phyloP scores from a whole-genome alignment of 2,888 invertebrate species.

The Parnassius smintheus region DNA sequence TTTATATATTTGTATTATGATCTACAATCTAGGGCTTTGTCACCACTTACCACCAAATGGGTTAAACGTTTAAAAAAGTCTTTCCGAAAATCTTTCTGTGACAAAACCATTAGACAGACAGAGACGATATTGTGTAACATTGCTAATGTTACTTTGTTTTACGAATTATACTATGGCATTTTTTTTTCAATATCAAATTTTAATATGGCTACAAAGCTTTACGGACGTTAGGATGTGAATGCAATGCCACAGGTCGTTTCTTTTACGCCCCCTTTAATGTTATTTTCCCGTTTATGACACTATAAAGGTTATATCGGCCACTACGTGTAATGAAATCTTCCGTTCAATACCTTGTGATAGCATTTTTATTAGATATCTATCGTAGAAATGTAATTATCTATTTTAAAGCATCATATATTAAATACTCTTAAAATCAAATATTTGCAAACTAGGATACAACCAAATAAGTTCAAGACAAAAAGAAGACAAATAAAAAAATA shows the following conservation, averaged over 20 bases:
- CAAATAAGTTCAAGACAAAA: too few relatives aligned
- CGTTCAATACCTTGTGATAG: constrained; percentile 26
- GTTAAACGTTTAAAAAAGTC: too few relatives aligned
- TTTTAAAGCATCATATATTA: not conserved
- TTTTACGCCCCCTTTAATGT: constrained; percentile 75
- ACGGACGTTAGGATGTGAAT: constrained; percentile 43
- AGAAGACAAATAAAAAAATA: too few relatives aligned
- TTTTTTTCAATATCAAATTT: constrained; percentile 12
- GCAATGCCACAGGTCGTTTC: constrained; percentile 77
- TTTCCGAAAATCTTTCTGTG: too few relatives aligned
- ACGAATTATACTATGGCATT: not conserved
- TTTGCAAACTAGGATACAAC: not conserved
- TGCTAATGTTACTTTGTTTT: not conserved
- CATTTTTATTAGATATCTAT: constrained; percentile 23
- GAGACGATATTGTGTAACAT: too few relatives aligned
- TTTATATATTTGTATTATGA: too few relatives aligned
- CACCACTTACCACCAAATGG: too few relatives aligned
- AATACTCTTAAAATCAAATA: not conserved
- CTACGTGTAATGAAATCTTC: constrained; percentile 80
- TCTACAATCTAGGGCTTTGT: too few relatives aligned
- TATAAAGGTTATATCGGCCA: constrained; percentile 78
- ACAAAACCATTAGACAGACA: too few relatives aligned
- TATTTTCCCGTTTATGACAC: constrained; percentile 78
- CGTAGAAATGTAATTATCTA: constrained; percentile 6
- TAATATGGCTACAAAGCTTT: constrained; percentile 14